Evolutionary conservation across 2,113 vertebrate genomes (phyloP).

Genomic region (Australoheros scitulus): DNA sequence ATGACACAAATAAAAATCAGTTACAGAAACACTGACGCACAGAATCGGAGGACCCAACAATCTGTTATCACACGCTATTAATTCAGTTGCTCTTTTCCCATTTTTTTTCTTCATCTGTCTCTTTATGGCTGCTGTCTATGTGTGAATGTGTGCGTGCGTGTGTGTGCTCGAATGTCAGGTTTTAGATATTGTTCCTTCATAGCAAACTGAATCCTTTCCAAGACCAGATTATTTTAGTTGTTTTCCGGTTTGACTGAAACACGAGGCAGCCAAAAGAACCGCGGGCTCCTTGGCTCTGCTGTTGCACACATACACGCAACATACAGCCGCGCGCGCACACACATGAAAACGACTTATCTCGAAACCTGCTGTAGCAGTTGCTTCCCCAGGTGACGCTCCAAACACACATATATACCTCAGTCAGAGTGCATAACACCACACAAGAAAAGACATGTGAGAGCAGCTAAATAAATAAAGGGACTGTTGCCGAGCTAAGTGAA

Average conservation of each 20-base stretch:
- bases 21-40: background rate
- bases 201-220: slow-evolving; percentile 39
- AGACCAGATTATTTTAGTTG: slow-evolving; percentile 10
- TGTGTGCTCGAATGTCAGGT: background rate
- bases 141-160: background rate
- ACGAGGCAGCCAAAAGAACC: slow-evolving; percentile 40
- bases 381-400: slow-evolving; percentile 34
- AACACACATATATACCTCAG: slow-evolving; percentile 25
- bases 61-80: slow-evolving; percentile 21
- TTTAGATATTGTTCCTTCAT: slow-evolving; percentile 31
- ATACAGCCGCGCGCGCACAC: background rate
- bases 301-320: background rate
- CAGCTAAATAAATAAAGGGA: slow-evolving; percentile 54
- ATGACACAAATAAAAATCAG: background rate
- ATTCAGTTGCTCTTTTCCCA: slow-evolving; percentile 8
- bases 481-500: slow-evolving; percentile 63
- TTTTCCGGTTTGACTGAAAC: slow-evolving; percentile 15
- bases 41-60: background rate
- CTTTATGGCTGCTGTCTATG: background rate
- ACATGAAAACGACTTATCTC: background rate
- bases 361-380: slow-evolving; percentile 1
- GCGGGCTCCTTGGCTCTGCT: slow-evolving; percentile 32
- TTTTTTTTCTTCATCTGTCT: slow-evolving; percentile 1
- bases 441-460: slow-evolving; percentile 24
- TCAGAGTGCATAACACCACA: slow-evolving; percentile 12